Conservation (phyloP, 1,140 invertebrate genomes). For the Teleogryllus occipitalis region DNA sequence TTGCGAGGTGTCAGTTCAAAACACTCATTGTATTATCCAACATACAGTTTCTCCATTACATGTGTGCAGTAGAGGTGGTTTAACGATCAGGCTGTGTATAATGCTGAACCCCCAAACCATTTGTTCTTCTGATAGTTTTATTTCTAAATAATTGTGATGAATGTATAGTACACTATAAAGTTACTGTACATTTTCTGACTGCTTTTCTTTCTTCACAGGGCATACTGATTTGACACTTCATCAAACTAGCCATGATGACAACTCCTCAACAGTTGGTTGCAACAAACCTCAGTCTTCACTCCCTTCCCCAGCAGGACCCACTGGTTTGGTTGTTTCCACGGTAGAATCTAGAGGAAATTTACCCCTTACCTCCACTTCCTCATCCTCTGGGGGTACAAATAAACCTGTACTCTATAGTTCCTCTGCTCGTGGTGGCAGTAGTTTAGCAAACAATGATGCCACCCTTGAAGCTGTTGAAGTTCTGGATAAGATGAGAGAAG, state of each 20-base stretch:
- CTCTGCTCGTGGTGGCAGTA: slow-evolving; percentile 9
- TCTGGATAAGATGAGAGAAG: slow-evolving; percentile 53
- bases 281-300: neutral
- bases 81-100: too few species aligned
- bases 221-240: neutral
- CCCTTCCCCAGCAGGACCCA: neutral
- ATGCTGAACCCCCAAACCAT: too few species aligned
- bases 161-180: too few species aligned
- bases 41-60: too few species aligned
- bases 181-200: too few species aligned
- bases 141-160: too few species aligned
- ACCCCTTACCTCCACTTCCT: slow-evolving; percentile 11
- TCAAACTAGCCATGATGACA: neutral
- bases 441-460: slow-evolving; percentile 25
- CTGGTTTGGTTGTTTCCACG: neutral
- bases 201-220: too few species aligned
- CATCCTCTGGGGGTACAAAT: neutral
- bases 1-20: too few species aligned
- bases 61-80: too few species aligned
- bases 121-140: too few species aligned
- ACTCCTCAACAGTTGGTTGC: neutral
- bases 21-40: too few species aligned
- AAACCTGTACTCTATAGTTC: neutral
- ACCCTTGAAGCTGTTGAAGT: slow-evolving; percentile 49
- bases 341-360: slow-evolving; percentile 13